These are phyloP conservation scores for Anastatus disparis DNA, from an alignment of 1,140 invertebrate species.

Conservation along the genomic window DNA sequence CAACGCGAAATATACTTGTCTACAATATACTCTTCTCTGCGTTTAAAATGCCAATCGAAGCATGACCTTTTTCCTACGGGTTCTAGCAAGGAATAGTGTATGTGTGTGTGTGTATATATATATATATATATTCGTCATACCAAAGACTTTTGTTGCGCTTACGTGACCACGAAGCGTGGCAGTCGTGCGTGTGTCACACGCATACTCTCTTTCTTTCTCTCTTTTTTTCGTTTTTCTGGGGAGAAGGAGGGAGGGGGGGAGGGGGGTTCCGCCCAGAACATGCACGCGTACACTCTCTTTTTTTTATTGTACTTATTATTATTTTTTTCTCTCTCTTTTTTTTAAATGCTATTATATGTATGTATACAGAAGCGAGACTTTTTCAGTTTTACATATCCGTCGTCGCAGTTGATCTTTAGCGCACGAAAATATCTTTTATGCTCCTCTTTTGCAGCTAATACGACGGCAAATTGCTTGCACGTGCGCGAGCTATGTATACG, in stretches of 20 bases:
- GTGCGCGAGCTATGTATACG: too few relatives aligned
- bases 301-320: too few relatives aligned
- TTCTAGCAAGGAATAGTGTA: neutral
- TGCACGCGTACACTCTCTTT: slow-evolving; percentile 6
- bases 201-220: slow-evolving; percentile 29
- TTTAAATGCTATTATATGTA: too few relatives aligned
- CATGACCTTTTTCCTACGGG: too few relatives aligned
- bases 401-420: slow-evolving; percentile 5
- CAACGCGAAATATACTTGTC: neutral
- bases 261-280: neutral
- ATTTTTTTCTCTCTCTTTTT: neutral
- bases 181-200: slow-evolving; percentile 37
- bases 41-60: slow-evolving; percentile 36
- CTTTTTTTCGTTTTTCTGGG: neutral
- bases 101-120: too few relatives aligned
- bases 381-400: slow-evolving; percentile 4
- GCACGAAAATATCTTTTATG: slow-evolving; percentile 35
- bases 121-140: too few relatives aligned
- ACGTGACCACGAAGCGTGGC: slow-evolving; percentile 31
- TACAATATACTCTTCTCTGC: neutral
- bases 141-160: slow-evolving; percentile 4
- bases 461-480: slow-evolving; percentile 34
- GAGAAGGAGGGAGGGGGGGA: too few relatives aligned
- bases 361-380: neutral
- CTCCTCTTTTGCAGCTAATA: slow-evolving; percentile 16